Evolutionary conservation across 2,113 vertebrate species (phyloP), one percentile per base, ranked within the genome.

Genomic region (Maccullochella peelii): DNA sequence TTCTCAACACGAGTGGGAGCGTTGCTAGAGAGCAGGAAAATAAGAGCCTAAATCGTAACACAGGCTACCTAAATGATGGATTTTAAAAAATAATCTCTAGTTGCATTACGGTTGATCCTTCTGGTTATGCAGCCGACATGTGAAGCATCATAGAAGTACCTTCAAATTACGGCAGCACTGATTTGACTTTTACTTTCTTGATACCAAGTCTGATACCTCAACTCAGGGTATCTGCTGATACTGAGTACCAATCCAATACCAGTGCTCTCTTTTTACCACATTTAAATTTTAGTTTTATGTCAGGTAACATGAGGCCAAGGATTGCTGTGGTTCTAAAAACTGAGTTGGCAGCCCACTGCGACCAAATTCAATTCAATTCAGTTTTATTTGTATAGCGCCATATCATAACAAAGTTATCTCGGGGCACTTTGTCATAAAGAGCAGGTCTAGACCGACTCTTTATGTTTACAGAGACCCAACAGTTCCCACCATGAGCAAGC

Each of bases 1-100:
- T 44, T 68, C 55, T 73, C 42, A 58, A 15, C 40, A 49, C 5
- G 25, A 63, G 20, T 47, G 11, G 42, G 23, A 52, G 54, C n/a
- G 5, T 16, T 55, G 61, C 15, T n/a, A 4, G 25, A 59, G 7
- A 50, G 58, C 38, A 57, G 67, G 52, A 69, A 62, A 77, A 86
- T 47, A 68, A 59, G 42, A 9, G 36, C 33, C 38, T 2, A 30
- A 25, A 57, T 70, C 44, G 25, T 47, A 62, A 55, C 23, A 36
- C 38, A 21, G 30, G 16, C n/a, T 55, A 42, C 36, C 18, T 42
- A 52, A 38, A 73, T 40, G 0, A 38, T 62, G 11, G 11, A 30
- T 23, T 74, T 36, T 4, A 20, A 58, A 8, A 8, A 23, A 30
- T 5, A 18, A 30, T 63, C 12, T 63, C 8, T 25, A n/a, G 44